These are phyloP conservation scores for Corticium candelabrum DNA, from an alignment of 37 sponge, comb jelly and placozoan species.

Conservation along the genomic window DNA sequence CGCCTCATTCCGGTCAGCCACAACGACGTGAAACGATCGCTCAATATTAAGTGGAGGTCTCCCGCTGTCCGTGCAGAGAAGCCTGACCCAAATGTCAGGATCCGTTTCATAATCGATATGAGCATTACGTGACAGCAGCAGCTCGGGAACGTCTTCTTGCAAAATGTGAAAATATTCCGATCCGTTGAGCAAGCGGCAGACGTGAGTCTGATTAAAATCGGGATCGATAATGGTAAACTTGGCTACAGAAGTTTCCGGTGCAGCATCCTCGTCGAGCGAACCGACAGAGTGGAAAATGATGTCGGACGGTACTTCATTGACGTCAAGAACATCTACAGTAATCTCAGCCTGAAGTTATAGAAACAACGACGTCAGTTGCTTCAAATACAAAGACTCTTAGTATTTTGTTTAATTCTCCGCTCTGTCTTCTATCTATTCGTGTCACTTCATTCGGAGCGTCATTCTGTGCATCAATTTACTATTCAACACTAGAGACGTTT, in stretches of 20 bases:
- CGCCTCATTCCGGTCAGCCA: not conserved
- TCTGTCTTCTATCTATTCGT: too few species aligned
- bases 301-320: not conserved
- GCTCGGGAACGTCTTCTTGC: not conserved
- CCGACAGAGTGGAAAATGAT: not conserved
- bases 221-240: constrained; percentile 7
- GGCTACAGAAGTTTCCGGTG: not conserved
- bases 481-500: too few species aligned
- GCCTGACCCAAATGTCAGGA: not conserved
- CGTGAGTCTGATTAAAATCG: not conserved
- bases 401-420: too few species aligned
- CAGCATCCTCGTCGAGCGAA: not conserved
- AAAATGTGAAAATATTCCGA: not conserved
- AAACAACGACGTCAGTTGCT: not conserved
- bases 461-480: too few species aligned
- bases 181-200: not conserved
- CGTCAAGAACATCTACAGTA: not conserved
- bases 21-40: not conserved
- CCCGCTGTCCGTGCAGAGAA: not conserved
- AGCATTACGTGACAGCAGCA: not conserved
- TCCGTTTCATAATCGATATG: not conserved
- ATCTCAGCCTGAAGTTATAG: not conserved
- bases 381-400: not conserved
- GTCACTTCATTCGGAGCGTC: too few species aligned
- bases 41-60: not conserved